These are phyloP conservation scores for Dichetophora obliterata DNA, from an alignment of 2,888 invertebrate genomes.

Conservation along the genomic window DNA sequence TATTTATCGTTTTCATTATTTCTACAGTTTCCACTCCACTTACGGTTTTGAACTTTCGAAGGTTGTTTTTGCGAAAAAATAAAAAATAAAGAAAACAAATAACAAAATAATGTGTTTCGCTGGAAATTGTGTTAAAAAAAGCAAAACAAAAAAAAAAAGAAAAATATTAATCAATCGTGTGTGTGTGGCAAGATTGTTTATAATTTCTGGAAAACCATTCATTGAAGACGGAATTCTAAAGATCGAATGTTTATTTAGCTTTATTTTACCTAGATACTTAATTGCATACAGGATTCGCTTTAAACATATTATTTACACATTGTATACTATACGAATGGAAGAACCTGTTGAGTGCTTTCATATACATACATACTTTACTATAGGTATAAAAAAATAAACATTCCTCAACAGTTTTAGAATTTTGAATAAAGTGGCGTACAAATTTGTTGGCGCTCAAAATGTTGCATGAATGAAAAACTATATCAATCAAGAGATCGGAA, in stretches of 20 bases:
- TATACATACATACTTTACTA: no score
- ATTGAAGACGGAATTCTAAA: background rate
- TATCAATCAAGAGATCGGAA: no score
- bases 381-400: no score
- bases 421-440: background rate
- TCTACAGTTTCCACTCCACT: constrained; percentile 40
- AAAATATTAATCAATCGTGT: constrained; percentile 15
- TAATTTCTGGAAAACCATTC: constrained; percentile 1
- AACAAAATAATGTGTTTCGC: constrained; percentile 12
- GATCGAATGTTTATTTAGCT: background rate
- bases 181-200: constrained; percentile 4
- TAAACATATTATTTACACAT: no score
- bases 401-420: no score
- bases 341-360: background rate
- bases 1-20: constrained; percentile 22
- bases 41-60: constrained; percentile 36
- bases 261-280: background rate
- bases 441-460: background rate
- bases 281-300: no score
- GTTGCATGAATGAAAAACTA: background rate
- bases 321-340: no score
- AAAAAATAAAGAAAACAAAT: background rate
- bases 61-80: constrained; percentile 37
- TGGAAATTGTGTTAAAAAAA: constrained; percentile 33
- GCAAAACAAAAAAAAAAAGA: background rate